Evolutionary conservation across 64 coral and sea anemone genomes (phyloP), one percentile per base, ranked within the genome.

Genomic region (Dendronephthya gigantea): DNA sequence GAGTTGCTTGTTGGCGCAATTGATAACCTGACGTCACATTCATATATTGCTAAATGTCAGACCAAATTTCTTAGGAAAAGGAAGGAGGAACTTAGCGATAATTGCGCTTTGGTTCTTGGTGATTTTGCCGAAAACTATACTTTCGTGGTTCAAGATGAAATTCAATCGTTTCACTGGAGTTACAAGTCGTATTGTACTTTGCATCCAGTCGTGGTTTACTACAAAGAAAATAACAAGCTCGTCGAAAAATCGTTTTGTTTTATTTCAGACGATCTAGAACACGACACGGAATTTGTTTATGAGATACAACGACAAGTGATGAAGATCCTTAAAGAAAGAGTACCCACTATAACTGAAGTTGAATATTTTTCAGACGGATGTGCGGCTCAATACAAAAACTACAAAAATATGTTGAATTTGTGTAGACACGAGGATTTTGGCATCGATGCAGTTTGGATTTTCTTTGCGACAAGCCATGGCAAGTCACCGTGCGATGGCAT

Each of bases 151-250:
- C 68, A 74, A 29, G 68, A 74, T 74, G 68, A 74, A 35, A 74
- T 74, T 29, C 68, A 74, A 74, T 7, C 9, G 7, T 70, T 25
- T 70, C 66, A 70, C 23, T 70, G 66, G 66, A 70, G 23, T 70
- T n/a, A n/a, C n/a, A 70, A 70, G 5, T 7, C 8, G 30, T n/a
- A 70, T 11, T 8, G 8, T 11, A 70, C 8, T 22, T 32, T 70
- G 23, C 66, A 70, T n/a, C 66, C 66, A 32, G 17, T 70, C 9
- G 66, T 70, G 7, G 30, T 70, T n/a, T 70, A 70, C 30, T 70
- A 70, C 30, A 32, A 70, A 70, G 66, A 70, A 70, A 70, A 70
- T 70, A n/a, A 70, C 66, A n/a, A n/a, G n/a, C n/a, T n/a, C n/a
- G n/a, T n/a, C n/a, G n/a, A n/a, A n/a, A n/a, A n/a, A n/a, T n/a